Evolutionary conservation across 1,140 invertebrate genomes (phyloP).

Genomic region (Euglossa dilemma): DNA sequence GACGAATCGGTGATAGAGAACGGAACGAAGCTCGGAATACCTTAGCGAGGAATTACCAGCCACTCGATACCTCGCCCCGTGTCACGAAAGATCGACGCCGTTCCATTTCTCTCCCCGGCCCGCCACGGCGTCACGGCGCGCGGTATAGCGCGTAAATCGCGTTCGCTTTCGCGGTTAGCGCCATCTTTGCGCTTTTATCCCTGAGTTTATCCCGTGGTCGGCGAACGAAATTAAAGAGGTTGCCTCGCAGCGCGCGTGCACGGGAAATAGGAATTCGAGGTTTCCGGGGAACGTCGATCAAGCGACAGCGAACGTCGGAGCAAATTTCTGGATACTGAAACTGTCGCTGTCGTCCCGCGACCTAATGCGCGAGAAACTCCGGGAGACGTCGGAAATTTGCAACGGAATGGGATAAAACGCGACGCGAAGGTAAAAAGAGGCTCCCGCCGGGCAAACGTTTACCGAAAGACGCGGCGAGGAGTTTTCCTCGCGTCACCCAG

Average conservation of each 20-base stretch:
- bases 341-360: not conserved
- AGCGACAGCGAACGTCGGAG: conserved; percentile 18
- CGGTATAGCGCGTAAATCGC: too few relatives aligned
- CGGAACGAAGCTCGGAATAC: conserved; percentile 7
- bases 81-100: not conserved
- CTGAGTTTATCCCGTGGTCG: too few relatives aligned
- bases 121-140: too few relatives aligned
- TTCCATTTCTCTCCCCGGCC: too few relatives aligned
- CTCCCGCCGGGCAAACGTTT: not conserved
- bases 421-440: conserved; percentile 12
- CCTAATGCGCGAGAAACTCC: conserved; percentile 3
- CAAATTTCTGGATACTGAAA: conserved; percentile 31
- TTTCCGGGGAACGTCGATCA: conserved; percentile 30
- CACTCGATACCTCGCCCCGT: not conserved
- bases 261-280: conserved; percentile 18
- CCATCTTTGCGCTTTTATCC: too few relatives aligned
- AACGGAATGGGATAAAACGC: not conserved
- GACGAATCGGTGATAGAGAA: not conserved
- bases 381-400: conserved; percentile 10
- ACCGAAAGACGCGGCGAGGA: not conserved
- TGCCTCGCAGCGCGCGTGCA: not conserved
- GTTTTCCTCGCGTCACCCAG: not conserved
- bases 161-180: too few relatives aligned
- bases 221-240: conserved; percentile 13
- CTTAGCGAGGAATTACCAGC: not conserved